Conservation (phyloP, 2,797 vertebrate genomes). For the Stomatorhinus walkeri region DNA sequence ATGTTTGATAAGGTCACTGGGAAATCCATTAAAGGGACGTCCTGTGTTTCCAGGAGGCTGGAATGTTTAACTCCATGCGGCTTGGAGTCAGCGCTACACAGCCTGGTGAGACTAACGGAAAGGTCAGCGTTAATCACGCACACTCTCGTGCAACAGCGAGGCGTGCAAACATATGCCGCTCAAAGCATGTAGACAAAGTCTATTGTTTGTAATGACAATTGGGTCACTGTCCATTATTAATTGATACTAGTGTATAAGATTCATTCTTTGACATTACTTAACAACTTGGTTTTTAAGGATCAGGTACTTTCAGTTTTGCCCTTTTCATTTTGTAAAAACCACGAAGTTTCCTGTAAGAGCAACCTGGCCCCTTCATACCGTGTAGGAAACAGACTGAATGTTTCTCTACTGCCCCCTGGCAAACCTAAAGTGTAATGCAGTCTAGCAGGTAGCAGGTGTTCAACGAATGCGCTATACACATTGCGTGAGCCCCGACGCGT, state of each 20-base stretch:
- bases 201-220: background rate
- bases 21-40: slow-evolving; percentile 1
- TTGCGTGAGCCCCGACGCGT: background rate
- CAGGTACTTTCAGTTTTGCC: background rate
- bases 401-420: background rate
- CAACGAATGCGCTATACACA: background rate
- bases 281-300: background rate
- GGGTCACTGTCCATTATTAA: background rate
- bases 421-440: background rate
- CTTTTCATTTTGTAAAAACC: background rate
- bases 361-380: background rate
- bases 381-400: background rate
- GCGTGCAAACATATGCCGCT: background rate
- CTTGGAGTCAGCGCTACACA: background rate
- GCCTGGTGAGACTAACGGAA: background rate
- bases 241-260: background rate
- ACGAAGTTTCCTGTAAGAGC: background rate
- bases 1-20: slow-evolving; percentile 19
- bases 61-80: background rate
- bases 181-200: background rate
- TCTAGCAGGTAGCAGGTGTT: background rate
- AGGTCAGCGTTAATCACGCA: slow-evolving; percentile 3
- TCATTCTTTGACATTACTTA: background rate
- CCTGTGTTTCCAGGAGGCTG: background rate
- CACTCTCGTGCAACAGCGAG: background rate